phyloP scores from a whole-genome alignment of 2,888 invertebrate genomes.

The Trypoxylon attenuatum region DNA sequence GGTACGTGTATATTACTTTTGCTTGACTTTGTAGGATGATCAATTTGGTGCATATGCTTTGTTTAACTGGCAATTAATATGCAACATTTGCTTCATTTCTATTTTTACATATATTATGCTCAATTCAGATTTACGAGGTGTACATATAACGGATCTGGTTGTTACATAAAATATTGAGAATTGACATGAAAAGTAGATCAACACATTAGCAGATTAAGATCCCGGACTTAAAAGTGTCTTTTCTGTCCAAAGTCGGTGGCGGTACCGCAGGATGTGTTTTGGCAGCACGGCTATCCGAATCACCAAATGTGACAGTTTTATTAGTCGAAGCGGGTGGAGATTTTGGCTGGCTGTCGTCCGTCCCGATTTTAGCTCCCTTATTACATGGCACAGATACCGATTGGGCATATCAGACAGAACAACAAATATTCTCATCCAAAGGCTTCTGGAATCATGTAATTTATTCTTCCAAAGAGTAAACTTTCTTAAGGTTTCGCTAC shows the following conservation, averaged over 20 bases:
- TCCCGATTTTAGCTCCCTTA: constrained; percentile 82
- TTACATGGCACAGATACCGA: constrained; percentile 82
- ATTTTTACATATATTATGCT: neutral
- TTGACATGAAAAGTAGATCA: neutral
- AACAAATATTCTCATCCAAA: constrained; percentile 81
- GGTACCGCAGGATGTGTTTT: constrained; percentile 85
- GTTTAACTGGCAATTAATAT: neutral
- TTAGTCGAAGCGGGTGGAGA: constrained; percentile 83
- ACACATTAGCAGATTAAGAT: neutral
- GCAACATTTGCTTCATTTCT: neutral
- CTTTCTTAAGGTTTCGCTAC: too few species aligned
- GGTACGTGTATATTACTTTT: constrained; percentile 60
- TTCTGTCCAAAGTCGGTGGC: constrained; percentile 79
- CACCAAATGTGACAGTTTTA: constrained; percentile 77
- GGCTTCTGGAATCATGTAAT: constrained; percentile 80
- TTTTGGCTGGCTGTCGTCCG: constrained; percentile 80
- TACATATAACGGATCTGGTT: neutral
- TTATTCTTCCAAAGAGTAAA: neutral
- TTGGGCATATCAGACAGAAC: constrained; percentile 81
- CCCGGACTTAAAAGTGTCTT: neutral
- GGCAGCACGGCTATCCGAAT: constrained; percentile 80
- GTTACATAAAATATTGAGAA: neutral
- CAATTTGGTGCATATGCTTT: too few species aligned
- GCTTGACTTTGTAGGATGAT: too few species aligned
- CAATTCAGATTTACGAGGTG: neutral